Conservation (phyloP, 2,888 invertebrate genomes). For the Hydraecia micacea region DNA sequence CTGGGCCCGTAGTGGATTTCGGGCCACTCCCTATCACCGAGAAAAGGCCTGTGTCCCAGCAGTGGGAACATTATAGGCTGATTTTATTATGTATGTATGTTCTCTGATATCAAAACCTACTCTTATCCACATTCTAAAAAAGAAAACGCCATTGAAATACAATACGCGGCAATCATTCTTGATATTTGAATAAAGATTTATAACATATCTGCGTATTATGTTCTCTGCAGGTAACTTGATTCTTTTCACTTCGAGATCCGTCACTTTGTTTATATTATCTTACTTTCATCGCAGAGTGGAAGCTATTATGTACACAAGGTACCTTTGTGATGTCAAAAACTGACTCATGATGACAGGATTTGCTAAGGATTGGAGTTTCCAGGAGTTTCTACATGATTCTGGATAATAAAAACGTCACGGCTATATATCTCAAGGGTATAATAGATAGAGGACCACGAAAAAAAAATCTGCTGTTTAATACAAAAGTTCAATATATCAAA, state of each 20-base stretch:
- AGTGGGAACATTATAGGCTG: too few species aligned
- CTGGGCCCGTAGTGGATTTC: too few species aligned
- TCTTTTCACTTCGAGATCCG: constrained; percentile 9
- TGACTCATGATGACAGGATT: constrained; percentile 30
- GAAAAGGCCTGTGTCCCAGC: too few species aligned
- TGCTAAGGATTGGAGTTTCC: neutral
- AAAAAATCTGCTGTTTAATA: too few species aligned
- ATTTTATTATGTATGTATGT: too few species aligned
- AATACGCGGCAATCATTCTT: constrained; percentile 14
- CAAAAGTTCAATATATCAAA: too few species aligned
- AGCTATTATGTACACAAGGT: constrained; percentile 22
- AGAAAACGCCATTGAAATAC: constrained; percentile 10
- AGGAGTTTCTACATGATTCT: neutral
- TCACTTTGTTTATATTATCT: constrained; percentile 36
- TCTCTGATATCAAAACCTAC: neutral
- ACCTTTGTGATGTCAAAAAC: constrained; percentile 5
- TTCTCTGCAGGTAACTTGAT: constrained; percentile 37
- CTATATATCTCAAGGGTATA: neutral
- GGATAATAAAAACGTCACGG: neutral
- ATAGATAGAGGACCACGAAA: neutral
- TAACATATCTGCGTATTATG: neutral
- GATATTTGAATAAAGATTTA: constrained; percentile 48
- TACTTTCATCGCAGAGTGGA: constrained; percentile 21
- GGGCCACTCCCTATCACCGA: too few species aligned
- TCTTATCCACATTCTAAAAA: constrained; percentile 10